Evolutionary conservation across 2,888 invertebrate genomes (phyloP), one percentile per base, ranked within the genome.

Genomic region (Mythimna impura): DNA sequence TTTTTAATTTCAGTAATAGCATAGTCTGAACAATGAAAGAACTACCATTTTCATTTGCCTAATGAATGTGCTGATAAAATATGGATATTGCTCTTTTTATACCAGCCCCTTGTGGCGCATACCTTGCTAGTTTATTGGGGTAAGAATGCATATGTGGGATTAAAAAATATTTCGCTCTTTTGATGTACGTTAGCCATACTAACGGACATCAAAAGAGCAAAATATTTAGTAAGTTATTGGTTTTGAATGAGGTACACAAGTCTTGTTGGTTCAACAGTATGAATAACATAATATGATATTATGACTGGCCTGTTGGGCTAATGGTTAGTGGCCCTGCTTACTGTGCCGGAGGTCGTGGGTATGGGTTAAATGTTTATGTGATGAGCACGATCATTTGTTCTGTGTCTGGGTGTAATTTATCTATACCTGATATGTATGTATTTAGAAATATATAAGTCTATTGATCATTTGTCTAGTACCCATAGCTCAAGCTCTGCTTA

Each of bases 1-100:
- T 64, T 66, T 82, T 9, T 73, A 81, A 81, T 78, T 71, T 66
- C 36, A 25, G 14, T 80, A 81, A 81, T 63, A 70, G 80, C 66
- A n/a, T 47, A 12, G n/a, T 12, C 47, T 20, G 12, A 70, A 79
- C 73, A 70, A 55, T 62, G 66, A 30, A 22, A 36, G 20, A 40
- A 68, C 60, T 25, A 34, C 17, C 50, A 30, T 54, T 22, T 66
- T 65, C 80, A 81, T 81, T 81, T 73, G 14, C 14, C 2, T 81
- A 81, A 83, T 81, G 73, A 71, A 78, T 55, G 22, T 54, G 22
- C 47, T 73, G 40, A 63, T 76, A 70, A 68, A 79, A 70, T 72
- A 72, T 77, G 66, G 3, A 74, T 81, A 77, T 74, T 71, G 70
- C 40, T 57, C 47, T 61, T 64, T 82, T 66, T 12, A 65, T 22